A percentile compares a stretch with the other conserved stretches of the same genome.
phyloP scores from a whole-genome alignment of 2,113 vertebrate species.

The Triplophysa tibetana region DNA sequence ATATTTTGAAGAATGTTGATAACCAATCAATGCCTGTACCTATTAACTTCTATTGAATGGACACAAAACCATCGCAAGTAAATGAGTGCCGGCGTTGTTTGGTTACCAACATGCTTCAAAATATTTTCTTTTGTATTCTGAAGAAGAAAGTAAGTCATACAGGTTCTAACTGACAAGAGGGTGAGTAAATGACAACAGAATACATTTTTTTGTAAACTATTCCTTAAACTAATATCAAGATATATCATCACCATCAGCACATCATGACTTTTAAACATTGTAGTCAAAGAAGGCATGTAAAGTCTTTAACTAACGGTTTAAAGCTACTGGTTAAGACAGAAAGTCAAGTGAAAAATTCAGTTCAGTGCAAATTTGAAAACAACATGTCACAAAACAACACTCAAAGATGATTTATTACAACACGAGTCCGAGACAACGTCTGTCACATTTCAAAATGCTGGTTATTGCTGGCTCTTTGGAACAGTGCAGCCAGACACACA shows the following conservation, averaged over 20 bases:
- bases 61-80: too few relatives aligned
- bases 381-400: slow-evolving; percentile 2
- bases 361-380: slow-evolving; percentile 21
- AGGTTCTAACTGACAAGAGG: too few relatives aligned
- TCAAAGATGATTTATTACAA: slow-evolving; percentile 20
- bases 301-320: background rate
- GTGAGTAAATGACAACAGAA: too few relatives aligned
- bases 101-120: too few relatives aligned
- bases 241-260: background rate
- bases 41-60: too few relatives aligned
- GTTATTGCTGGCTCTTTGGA: background rate
- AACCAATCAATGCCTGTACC: too few relatives aligned
- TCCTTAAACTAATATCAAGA: background rate
- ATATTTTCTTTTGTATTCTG: too few relatives aligned
- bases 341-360: background rate
- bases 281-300: slow-evolving; percentile 3
- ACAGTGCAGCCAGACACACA: background rate
- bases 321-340: background rate
- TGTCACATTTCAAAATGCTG: slow-evolving; percentile 6
- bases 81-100: too few relatives aligned
- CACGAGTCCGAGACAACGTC: background rate
- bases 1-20: too few relatives aligned
- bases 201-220: too few relatives aligned
- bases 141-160: too few relatives aligned
- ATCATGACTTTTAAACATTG: background rate